Conservation (phyloP, 2,797 vertebrate species). For the Spea hammondii region DNA sequence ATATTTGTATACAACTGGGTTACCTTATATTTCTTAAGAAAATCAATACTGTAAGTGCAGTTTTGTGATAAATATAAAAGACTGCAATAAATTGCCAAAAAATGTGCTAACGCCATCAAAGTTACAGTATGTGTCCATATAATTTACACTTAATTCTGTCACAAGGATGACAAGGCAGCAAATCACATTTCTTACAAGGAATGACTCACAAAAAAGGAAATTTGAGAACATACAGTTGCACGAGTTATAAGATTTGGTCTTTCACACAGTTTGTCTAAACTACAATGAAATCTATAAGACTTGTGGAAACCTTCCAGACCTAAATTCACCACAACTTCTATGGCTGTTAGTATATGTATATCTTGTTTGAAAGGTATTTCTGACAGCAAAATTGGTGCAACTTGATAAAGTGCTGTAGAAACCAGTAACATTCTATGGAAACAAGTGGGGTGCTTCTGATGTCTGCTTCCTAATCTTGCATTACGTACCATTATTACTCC, state of each 20-base stretch:
- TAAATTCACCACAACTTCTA: no score
- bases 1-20: neutral
- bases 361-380: no score
- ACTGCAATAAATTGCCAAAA: slow-evolving; percentile 15
- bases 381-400: no score
- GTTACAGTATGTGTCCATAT: slow-evolving; percentile 20
- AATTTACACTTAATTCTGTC: slow-evolving; percentile 23
- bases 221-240: slow-evolving; percentile 5
- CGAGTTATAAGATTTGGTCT: slow-evolving; percentile 22
- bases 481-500: no score
- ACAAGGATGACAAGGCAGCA: slow-evolving; percentile 29
- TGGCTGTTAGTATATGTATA: no score
- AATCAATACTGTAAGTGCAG: neutral
- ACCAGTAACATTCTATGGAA: no score
- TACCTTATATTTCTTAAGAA: neutral
- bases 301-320: no score
- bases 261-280: neutral
- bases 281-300: slow-evolving; percentile 7
- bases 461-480: no score
- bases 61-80: neutral
- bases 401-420: no score
- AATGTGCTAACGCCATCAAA: slow-evolving; percentile 3
- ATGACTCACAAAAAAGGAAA: slow-evolving; percentile 41
- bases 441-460: no score
- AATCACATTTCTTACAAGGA: slow-evolving; percentile 38